Percentiles rank a stretch among this genome's conserved stretches.
phyloP scores from a whole-genome alignment of 2,797 vertebrate species.

The Gouania willdenowi region DNA sequence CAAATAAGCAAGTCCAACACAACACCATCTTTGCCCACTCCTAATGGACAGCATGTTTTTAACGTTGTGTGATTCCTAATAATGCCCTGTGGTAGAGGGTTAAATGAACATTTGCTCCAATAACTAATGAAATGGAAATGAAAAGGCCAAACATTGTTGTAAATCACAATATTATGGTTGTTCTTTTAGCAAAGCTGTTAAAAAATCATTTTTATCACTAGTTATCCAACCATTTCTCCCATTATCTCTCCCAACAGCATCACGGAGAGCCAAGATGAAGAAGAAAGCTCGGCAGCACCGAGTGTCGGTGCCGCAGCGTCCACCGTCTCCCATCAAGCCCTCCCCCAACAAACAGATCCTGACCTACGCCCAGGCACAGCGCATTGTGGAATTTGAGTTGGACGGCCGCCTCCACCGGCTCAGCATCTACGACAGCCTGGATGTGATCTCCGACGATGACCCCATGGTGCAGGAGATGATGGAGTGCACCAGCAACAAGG shows the following conservation, averaged over 20 bases:
- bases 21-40: too few species aligned
- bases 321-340: constrained; percentile 90
- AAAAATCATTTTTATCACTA: too few species aligned
- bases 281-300: constrained; percentile 93
- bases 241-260: constrained; percentile 38
- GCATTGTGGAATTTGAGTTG: constrained; percentile 95
- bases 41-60: too few species aligned
- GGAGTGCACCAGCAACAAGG: constrained; percentile 96
- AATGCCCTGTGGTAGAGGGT: too few species aligned
- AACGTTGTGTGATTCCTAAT: too few species aligned
- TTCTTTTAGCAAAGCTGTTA: too few species aligned
- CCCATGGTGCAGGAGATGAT: constrained; percentile 90
- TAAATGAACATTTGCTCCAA: too few species aligned
- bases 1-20: too few species aligned
- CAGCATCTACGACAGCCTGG: constrained; percentile 92
- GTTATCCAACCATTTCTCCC: background rate
- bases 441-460: constrained; percentile 89
- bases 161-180: too few species aligned
- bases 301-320: constrained; percentile 79
- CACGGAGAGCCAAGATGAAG: constrained; percentile 85
- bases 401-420: constrained; percentile 91
- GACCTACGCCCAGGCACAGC: constrained; percentile 96
- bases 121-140: too few species aligned
- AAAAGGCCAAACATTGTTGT: too few species aligned
- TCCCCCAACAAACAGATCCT: constrained; percentile 94